Base-by-base conservation (phyloP, 2,113 vertebrate genomes). In the Clinocottus analis region DNA sequence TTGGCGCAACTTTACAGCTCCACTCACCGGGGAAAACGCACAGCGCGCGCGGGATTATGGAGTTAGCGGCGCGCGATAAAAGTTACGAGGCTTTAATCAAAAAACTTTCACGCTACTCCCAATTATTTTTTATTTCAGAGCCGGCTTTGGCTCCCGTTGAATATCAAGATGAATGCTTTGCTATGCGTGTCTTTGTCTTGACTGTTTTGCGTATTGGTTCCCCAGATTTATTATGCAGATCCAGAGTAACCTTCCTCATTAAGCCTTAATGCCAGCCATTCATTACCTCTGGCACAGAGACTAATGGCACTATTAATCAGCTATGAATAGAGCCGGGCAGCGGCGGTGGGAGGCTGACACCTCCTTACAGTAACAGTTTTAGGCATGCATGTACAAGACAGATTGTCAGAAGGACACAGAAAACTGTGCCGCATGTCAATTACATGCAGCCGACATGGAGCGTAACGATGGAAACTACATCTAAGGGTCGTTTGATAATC, bases 231-330 rank as follows among this genome's bases (percentile, higher is more conserved):
- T 90, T 86, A 91, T 91, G 86, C 77, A 89, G 89, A 90, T 93
- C 68, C 77, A 43, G 80, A 91, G 85, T 93, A 93, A 92, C 93
- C 90, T 91, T 91, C 90, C 90, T 93, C 85, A 72, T 93, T 93
- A 93, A 83, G 92, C 75, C 87, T 77, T 93, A 93, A 93, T 93
- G 89, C 87, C 90, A 85, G 87, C 89, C 90, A 93, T 93, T 93
- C 91, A 93, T 93, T 94, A 93, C 90, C 85, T 74, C 80, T 79
- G 87, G 88, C 88, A 86, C 87, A 27, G 59, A 84, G 80, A 91
- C 93, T 93, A 93, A 94, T 93, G 92, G 81, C 78, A 82, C 88
- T 68, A 92, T 94, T 93, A 90, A 93, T 94, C 92, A 93, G 85
- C 90, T 90, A 86, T 89, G 88, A 93, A 91, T 89, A 88, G 91